A percentile compares a stretch with the other conserved stretches of the same genome.
phyloP scores from a whole-genome alignment of 2,113 vertebrate species.

The Ptilorrhoa leucosticta region DNA sequence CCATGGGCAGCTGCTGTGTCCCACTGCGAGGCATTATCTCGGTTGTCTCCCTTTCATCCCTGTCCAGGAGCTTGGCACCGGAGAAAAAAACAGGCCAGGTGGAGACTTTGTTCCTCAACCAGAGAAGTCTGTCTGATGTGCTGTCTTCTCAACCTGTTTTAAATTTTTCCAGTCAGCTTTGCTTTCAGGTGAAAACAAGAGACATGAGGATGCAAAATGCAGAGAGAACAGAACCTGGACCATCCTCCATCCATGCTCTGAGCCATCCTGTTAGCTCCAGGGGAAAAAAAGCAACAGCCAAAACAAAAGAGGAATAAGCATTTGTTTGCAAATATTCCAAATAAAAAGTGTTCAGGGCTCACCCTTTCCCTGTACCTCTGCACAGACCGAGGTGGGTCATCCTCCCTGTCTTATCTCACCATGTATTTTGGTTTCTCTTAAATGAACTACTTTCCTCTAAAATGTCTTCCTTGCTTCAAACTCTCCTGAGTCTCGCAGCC shows the following conservation, averaged over 20 bases:
- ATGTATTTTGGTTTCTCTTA: neutral
- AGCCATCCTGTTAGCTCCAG: neutral
- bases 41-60: neutral
- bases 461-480: neutral
- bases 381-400: accelerated
- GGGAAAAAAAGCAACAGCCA: neutral
- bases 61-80: neutral
- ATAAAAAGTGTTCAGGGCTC: neutral
- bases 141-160: neutral
- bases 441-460: neutral
- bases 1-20: neutral
- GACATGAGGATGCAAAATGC: neutral
- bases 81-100: neutral
- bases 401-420: neutral
- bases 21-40: neutral
- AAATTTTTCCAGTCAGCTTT: neutral
- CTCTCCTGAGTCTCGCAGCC: neutral
- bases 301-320: neutral
- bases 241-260: neutral
- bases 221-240: neutral
- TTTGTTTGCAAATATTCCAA: neutral
- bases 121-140: neutral
- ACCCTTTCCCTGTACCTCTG: neutral
- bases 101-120: neutral
- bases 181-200: neutral